phyloP scores from a whole-genome alignment of 2,888 invertebrate genomes.

The Argyresthia goedartella region DNA sequence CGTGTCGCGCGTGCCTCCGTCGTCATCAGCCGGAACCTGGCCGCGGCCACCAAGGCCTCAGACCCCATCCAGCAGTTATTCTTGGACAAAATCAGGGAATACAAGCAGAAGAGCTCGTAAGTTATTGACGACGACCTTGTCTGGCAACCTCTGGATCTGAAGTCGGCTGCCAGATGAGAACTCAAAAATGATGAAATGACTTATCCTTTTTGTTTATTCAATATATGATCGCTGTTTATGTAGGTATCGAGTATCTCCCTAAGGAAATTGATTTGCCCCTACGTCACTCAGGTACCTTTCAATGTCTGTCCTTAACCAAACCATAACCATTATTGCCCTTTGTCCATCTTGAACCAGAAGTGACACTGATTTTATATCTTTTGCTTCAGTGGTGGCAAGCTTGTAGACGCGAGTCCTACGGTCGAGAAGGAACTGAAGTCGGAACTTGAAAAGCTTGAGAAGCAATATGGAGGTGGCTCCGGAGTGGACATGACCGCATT shows the following conservation, averaged over 20 bases:
- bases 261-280: too few species aligned
- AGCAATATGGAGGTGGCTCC: conserved; percentile 80
- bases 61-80: conserved; percentile 97
- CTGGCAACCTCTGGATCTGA: too few species aligned
- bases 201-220: too few species aligned
- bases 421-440: conserved; percentile 80
- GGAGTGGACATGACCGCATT: conserved; percentile 91
- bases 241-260: too few species aligned
- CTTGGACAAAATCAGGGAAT: conserved; percentile 92
- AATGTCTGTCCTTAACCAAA: too few species aligned
- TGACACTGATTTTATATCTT: not conserved
- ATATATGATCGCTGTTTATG: too few species aligned
- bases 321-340: too few species aligned
- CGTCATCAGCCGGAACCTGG: conserved; percentile 77
- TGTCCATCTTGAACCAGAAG: too few species aligned
- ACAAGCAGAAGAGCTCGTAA: conserved; percentile 88
- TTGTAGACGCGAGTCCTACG: conserved; percentile 85
- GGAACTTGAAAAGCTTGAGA: conserved; percentile 85
- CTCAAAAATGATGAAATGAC: too few species aligned
- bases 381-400: conserved; percentile 78
- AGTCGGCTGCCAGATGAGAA: too few species aligned
- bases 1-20: conserved; percentile 60
- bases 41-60: conserved; percentile 78
- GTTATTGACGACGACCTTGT: conserved; percentile 27
- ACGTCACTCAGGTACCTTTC: too few species aligned